Evolutionary conservation across 2,797 vertebrate species (phyloP), one percentile per base, ranked within the genome.

Genomic region (Manis crassicaudata): DNA sequence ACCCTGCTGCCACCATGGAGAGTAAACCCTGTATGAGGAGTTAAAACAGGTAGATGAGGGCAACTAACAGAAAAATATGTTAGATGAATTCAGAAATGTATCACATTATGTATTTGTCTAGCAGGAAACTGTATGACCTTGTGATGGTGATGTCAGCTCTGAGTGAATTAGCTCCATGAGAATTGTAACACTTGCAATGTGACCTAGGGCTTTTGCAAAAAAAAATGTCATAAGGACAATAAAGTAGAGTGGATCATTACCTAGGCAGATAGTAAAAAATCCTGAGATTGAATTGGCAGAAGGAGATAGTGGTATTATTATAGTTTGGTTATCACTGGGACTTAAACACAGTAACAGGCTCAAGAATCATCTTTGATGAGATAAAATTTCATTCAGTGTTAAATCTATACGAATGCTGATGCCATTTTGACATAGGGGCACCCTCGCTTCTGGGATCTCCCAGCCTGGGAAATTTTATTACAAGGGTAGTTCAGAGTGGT

Each of bases 241-340:
- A 80, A 75, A 89, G 40, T 50, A 84, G 50, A 90, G 86, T 77
- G 75, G 40, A 58, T 73, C 37, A 25, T 94, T 95, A 70, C 25
- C 50, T 85, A 68, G 27, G 83, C 40, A 58, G 73, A 88, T 77
- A 58, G 43, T 46, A 68, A 72, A 35, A 11, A 70, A 11, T 37
- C n/a, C 54, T 73, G 18, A 92, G 77, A 72, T 81, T 80, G 72
- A 92, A 72, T 25, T 68, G 29, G 32, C 21, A 88, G 37, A 73
- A 94, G 16, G 58, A 77, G 11, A 52, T 84, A 35, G 3, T 68
- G 13, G 1, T 18, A 79, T 70, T 79, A 27, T 65, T 91, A 43
- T 56, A 75, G 73, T 94, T 82, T 67, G 82, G 29, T 81, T 84
- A 50, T 76, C 56, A 84, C 12, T 46, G 84, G 20, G 32, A 89